Base-by-base conservation (phyloP, 2,113 vertebrate genomes). In the Tachysurus vachellii region DNA sequence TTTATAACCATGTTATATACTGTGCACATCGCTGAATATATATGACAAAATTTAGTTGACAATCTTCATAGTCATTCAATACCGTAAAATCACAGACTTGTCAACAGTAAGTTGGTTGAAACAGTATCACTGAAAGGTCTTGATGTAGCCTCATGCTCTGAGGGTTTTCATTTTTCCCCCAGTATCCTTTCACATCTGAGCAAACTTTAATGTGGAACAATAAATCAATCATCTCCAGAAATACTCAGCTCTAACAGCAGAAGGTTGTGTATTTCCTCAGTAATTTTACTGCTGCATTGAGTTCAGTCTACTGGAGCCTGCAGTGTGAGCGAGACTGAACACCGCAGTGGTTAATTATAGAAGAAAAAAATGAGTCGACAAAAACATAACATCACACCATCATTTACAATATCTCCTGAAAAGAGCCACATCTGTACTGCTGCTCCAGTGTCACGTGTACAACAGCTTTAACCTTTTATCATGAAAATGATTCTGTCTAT, bases 271-370 rank as follows among this genome's bases (percentile, higher is more conserved):
- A 77, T 16, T 86, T 66, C n/a, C 61, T 36, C 4, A 47, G 31
- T 75, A 75, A 59, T 57, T 80, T 61, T 73, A 57, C 62, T 82
- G 73, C 68, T 82, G 80, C 86, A 87, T 59, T 87, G 54, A 82
- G 54, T 44, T 82, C 57, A 82, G 80, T 61, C 26, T 42, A 36
- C 62, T 77, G 21, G 12, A 68, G 75, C 66, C 84, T 86, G 75
- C 85, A 80, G 19, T 26, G 21, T 77, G 47, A 56, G 61, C 56
- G 28, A 80, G 77, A 59, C 12, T 68, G 47, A 82, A 71, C 64
- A 82, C 85, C 59, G 31, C 64, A 61, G 36, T 81, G 17, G 21
- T 47, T 73, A 73, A 86, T 71, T 36, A 86, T 47, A 44, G 31
- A 62, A 50, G 57, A 31, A 28, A 70, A 86, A 80, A 21, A 68